Base-by-base conservation (phyloP, 2,113 vertebrate species). In the Tragelaphus imberbis region DNA sequence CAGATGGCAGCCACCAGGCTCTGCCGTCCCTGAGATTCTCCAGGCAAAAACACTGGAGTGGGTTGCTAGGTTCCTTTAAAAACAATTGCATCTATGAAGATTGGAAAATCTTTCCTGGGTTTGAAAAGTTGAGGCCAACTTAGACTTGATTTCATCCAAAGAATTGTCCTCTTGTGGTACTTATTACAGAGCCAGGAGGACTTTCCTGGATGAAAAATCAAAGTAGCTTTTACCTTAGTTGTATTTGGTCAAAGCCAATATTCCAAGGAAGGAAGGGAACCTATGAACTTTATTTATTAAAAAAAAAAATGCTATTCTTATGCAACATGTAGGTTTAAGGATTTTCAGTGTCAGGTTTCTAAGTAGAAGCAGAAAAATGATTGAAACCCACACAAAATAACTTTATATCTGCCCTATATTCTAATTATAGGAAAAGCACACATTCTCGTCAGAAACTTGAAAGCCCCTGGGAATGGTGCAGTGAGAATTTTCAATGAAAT, bases 401-500 rank as follows among this genome's bases (percentile, higher is more conserved):
- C 6, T 10, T 49, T 40, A 33, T 7, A 11, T 82, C 19, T 47
- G 17, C 17, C 40, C 19, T 80, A 7, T 13, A 27, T 27, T 97
- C n/a, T 94, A 87, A 63, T 91, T 63, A 95, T 4, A 89, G 6
- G 56, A 33, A 97, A 92, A 65, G 4, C 14, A 87, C 0, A 63
- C 51, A 58, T 92, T 80, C 51, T 96, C 89, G 75, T 90, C 2
- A 94, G 85, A 97, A 86, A 96, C 85, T 25, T 89, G 27, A 92
- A 97, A 93, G 51, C 5, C 84, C 55, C 61, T 94, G 53, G 88
- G 2, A 93, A 93, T 19, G 91, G 71, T 87, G 2, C 88, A 9
- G 53, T 25, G 2, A 96, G 51, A 4, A 95, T 97, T 92, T 97
- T 90, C 47, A 84, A 15, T 90, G 77, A 94, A 97, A 49, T 17